Evolutionary conservation across 2,113 vertebrate species (phyloP), one percentile per base, ranked within the genome.

Genomic region (Sigmodon hispidus): DNA sequence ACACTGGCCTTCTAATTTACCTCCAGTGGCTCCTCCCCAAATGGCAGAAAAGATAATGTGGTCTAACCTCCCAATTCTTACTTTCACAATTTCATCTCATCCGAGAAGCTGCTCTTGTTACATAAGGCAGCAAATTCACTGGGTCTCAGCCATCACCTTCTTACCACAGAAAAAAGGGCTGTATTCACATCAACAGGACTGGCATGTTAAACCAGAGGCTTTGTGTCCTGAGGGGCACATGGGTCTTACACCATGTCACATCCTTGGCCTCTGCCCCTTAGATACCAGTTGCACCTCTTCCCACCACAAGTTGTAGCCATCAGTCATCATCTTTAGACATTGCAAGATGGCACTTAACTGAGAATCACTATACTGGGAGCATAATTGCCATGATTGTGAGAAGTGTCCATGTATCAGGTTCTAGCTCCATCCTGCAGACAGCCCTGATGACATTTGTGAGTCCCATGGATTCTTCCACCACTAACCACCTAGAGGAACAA

Each of bases 191-290:
- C 36, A 16, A 61, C 31, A 6, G 72, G 22, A 3, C 1, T 3
- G 50, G 16, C 31, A 2, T 34, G 4, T 29, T 12, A 26, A 90
- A 34, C 36, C 43, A 67, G 36, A 9, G 11, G 1, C 3, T 43
- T 31, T 19, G 40, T 17, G 6, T 5, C n/a, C 22, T 2, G 2
- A 57, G 26, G 43, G 12, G 65, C 76, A n/a, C 13, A 2, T n/a
- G n/a, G n/a, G n/a, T 1, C 29, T 79, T 48, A 0, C 0, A 34
- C 65, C 10, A 11, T 12, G 2, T 70, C 1, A 31, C 43, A 16
- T 19, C 63, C 10, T 17, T 17, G 57, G 5, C 50, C 24, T 61
- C 36, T 5, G 4, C 3, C 12, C 75, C 1, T 70, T 57, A 3
- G 19, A 15, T 55, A 34, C 21, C 80, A 9, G 48, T 1, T 61